phyloP scores from a whole-genome alignment of 2,113 vertebrate genomes.

The Alaudala cheleensis region DNA sequence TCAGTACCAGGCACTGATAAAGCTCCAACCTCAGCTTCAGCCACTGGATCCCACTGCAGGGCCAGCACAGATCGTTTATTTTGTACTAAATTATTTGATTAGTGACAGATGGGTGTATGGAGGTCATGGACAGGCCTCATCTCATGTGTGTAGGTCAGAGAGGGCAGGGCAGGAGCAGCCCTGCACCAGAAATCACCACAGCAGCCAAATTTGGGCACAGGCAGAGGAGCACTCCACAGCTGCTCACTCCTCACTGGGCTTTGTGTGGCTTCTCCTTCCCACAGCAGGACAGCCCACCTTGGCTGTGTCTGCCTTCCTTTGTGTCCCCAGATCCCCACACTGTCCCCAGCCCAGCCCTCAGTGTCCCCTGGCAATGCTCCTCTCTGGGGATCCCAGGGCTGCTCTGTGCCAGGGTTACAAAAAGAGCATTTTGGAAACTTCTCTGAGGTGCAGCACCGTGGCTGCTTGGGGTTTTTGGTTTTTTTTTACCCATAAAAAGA shows the following conservation, averaged over 20 bases:
- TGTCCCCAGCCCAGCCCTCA: fast-evolving
- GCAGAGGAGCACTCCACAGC: neutral
- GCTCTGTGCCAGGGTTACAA: fast-evolving
- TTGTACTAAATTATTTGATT: neutral
- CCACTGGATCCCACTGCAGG: neutral
- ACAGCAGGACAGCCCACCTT: fast-evolving
- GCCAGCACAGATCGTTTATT: neutral
- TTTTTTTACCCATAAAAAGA: neutral
- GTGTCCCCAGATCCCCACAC: fast-evolving
- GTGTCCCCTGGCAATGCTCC: fast-evolving
- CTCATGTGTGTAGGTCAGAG: fast-evolving
- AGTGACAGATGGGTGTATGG: neutral
- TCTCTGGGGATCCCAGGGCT: neutral
- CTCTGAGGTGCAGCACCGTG: neutral
- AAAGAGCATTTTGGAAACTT: neutral
- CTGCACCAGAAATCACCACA: neutral
- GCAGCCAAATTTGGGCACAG: fast-evolving
- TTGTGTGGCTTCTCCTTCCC: neutral
- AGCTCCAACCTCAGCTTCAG: neutral
- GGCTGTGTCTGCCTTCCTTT: too few relatives aligned
- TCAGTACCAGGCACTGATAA: neutral
- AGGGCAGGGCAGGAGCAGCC: neutral
- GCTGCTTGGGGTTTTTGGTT: fast-evolving
- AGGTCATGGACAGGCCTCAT: fast-evolving
- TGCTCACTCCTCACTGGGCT: fast-evolving